phyloP scores from a whole-genome alignment of 2,797 vertebrate genomes.

The Acanthopagrus latus region DNA sequence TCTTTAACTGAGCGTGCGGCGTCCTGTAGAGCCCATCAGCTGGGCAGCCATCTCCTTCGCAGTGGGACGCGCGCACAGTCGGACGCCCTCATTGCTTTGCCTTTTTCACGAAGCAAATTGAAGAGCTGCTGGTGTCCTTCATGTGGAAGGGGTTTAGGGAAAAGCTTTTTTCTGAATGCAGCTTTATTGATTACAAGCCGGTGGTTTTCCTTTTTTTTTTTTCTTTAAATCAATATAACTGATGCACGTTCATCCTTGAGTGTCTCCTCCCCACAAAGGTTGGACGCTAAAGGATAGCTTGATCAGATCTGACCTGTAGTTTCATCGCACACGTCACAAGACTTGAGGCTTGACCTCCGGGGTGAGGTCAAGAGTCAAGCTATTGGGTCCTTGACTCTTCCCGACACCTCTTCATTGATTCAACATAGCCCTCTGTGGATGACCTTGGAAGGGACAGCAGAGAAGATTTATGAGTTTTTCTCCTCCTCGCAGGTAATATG shows the following conservation, averaged over 20 bases:
- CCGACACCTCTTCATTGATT: constrained; percentile 50
- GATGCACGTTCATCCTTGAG: background rate
- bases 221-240: background rate
- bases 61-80: constrained; percentile 33
- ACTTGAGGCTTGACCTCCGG: constrained; percentile 19
- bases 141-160: constrained; percentile 17
- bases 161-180: constrained; percentile 10
- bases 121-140: constrained; percentile 42
- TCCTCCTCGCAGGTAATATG: constrained; percentile 37
- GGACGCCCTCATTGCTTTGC: constrained; percentile 35
- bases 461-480: constrained; percentile 41
- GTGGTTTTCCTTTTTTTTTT: background rate
- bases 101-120: constrained; percentile 41
- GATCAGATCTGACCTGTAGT: constrained; percentile 43
- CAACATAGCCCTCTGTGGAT: constrained; percentile 19
- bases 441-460: constrained; percentile 32
- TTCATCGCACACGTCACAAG: constrained; percentile 6
- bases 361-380: constrained; percentile 47
- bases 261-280: constrained; percentile 23
- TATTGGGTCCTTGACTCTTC: constrained; percentile 55
- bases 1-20: constrained; percentile 51
- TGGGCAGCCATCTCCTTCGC: constrained; percentile 47
- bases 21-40: constrained; percentile 52
- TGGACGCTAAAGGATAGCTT: constrained; percentile 8
- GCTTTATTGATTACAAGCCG: constrained; percentile 19